Evolutionary conservation across 2,888 invertebrate species (phyloP).

Genomic region (Dynastes maya): DNA sequence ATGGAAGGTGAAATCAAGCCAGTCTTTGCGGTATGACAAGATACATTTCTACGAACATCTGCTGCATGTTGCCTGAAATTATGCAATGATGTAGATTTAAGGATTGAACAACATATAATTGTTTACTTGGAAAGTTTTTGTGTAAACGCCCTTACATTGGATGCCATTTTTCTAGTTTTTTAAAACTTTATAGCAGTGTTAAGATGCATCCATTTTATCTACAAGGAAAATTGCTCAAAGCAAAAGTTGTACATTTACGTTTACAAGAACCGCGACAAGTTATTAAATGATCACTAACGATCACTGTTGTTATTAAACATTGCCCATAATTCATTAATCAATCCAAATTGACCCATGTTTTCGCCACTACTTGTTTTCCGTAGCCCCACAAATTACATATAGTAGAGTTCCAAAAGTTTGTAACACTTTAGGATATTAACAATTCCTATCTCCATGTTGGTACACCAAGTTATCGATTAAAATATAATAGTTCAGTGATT

Average conservation of each 20-base stretch:
- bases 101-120: constrained; percentile 14
- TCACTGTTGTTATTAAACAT: background rate
- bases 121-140: constrained; percentile 80
- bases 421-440: too few relatives aligned
- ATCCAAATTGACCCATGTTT: too few relatives aligned
- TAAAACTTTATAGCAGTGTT: background rate
- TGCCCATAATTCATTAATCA: background rate
- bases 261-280: background rate
- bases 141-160: constrained; percentile 80
- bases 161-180: constrained; percentile 71
- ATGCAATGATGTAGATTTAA: constrained; percentile 6
- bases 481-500: too few relatives aligned
- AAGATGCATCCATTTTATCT: background rate
- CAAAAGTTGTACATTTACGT: background rate
- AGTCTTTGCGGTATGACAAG: constrained; percentile 67
- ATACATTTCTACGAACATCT: constrained; percentile 83
- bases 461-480: too few relatives aligned
- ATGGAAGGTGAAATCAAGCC: constrained; percentile 63
- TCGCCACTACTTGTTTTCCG: too few relatives aligned
- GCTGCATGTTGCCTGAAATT: constrained; percentile 80
- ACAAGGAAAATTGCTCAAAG: background rate
- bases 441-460: too few relatives aligned
- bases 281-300: too few relatives aligned
- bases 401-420: too few relatives aligned
- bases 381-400: too few relatives aligned